Conservation (phyloP, 2,113 vertebrate genomes). For the Cariama cristata region DNA sequence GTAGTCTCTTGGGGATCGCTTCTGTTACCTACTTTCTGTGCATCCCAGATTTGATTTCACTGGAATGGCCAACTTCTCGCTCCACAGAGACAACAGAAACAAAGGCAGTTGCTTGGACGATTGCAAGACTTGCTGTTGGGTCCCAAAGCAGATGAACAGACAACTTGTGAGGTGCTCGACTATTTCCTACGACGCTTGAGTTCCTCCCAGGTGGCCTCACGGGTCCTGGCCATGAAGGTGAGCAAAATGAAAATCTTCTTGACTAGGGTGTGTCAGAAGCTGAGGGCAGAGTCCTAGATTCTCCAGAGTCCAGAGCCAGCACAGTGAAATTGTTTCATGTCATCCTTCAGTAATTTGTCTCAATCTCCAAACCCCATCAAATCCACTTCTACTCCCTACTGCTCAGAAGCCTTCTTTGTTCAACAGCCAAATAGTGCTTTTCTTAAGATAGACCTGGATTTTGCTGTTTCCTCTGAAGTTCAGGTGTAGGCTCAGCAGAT, state of each 20-base stretch:
- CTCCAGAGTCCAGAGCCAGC: not conserved
- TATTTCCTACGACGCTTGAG: conserved; percentile 96
- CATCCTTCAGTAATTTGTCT: not conserved
- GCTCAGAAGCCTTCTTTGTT: not conserved
- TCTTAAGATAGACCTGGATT: not conserved
- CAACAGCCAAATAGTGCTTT: not conserved
- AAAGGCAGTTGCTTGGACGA: conserved; percentile 91
- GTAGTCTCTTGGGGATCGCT: not conserved
- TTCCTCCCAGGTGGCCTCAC: conserved; percentile 94
- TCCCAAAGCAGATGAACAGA: conserved; percentile 94
- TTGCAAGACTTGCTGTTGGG: conserved; percentile 95
- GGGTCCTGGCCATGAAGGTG: conserved; percentile 97
- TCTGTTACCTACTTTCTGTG: not conserved
- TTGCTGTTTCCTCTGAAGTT: not conserved
- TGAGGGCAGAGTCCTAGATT: not conserved
- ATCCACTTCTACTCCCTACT: not conserved
- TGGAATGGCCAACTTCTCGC: not conserved
- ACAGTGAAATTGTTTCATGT: not conserved
- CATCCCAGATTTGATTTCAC: not conserved
- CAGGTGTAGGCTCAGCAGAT: not conserved
- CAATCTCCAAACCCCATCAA: not conserved
- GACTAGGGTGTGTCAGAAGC: not conserved
- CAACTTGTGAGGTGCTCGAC: conserved; percentile 95
- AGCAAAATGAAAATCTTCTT: not conserved
- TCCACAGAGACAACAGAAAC: conserved; percentile 92